Conservation (phyloP, 1,140 invertebrate species). For the Listronotus oregonensis region DNA sequence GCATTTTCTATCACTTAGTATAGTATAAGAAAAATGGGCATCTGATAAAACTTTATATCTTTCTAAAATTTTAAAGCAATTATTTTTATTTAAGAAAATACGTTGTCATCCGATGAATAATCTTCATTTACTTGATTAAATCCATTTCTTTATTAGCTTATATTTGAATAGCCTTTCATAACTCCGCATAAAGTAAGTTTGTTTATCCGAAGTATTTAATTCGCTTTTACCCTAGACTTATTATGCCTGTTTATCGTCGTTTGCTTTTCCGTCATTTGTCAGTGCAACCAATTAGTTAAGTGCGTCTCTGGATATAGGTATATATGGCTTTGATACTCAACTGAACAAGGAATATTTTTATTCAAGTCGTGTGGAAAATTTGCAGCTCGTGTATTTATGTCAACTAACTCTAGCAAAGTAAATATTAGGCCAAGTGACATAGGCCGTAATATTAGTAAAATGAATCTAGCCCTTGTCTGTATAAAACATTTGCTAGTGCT, state of each 20-base stretch:
- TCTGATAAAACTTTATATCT: too few species aligned
- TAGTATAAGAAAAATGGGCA: too few species aligned
- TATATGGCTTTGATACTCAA: slow-evolving; percentile 36
- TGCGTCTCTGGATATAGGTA: slow-evolving; percentile 30
- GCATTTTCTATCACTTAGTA: too few species aligned
- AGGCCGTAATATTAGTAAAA: slow-evolving; percentile 49
- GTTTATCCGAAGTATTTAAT: slow-evolving; percentile 33
- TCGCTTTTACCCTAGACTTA: slow-evolving; percentile 12
- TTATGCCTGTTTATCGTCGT: slow-evolving; percentile 11
- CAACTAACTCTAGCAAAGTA: slow-evolving; percentile 53
- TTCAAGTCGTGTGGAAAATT: slow-evolving; percentile 50
- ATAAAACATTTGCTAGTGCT: slow-evolving; percentile 14
- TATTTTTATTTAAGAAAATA: too few species aligned
- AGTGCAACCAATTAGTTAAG: slow-evolving; percentile 33
- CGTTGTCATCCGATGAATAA: too few species aligned
- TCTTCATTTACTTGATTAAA: neutral
- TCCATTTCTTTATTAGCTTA: slow-evolving; percentile 23
- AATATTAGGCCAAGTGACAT: slow-evolving; percentile 48
- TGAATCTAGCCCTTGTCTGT: slow-evolving; percentile 41
- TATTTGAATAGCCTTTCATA: slow-evolving; percentile 4
- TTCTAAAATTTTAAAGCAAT: too few species aligned
- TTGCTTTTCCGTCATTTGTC: slow-evolving; percentile 27
- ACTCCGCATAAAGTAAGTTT: slow-evolving; percentile 26
- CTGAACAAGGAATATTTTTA: slow-evolving; percentile 49
- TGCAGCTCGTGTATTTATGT: slow-evolving; percentile 50